Base-by-base conservation (phyloP, 2,888 invertebrate genomes). In the Aspidiotus destructor region DNA sequence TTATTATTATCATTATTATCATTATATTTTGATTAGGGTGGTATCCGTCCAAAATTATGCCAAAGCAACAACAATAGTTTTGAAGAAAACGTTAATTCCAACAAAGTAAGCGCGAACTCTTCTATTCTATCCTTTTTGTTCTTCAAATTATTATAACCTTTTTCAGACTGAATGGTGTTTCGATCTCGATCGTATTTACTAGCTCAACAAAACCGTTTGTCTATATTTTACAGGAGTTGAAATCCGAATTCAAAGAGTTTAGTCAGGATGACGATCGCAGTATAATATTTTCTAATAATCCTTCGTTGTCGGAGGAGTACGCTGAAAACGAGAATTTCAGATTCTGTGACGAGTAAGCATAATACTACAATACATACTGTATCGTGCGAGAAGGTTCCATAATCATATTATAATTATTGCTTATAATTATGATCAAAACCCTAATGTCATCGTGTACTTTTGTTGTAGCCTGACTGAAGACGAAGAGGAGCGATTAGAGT, bases 401-500 rank as follows among this genome's bases (percentile, higher is more conserved):
- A n/a, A n/a, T n/a, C n/a, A n/a, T n/a, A n/a, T n/a, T n/a, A n/a
- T n/a, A n/a, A n/a, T n/a, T n/a, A 28, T 28, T 28, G 28, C 28
- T 28, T 28, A 28, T 28, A 3, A 3, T 28, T 1, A 28, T 3
- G 28, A 28, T 28, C 28, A 28, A n/a, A n/a, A n/a, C n/a, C n/a
- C n/a, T 28, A 5, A 5, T 52, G 2, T n/a, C 52, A 52, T n/a
- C n/a, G 13, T 52, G 52, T 52, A 5, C n/a, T 52, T n/a, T n/a
- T 52, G 13, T 54, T 28, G 17, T 40, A 58, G 58, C 40, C 6
- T 58, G 40, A 28, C 40, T 16, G 58, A 58, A 11, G 57, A 52
- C 73, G 79, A 79, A 69, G 80, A 80, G 72, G 78, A 79, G 64
- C 78, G 78, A 69, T 28, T 28, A 28, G 78, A 79, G 64, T 77